Evolutionary conservation across 1,140 invertebrate species (phyloP).

Genomic region (Akabosia matsudoensis): DNA sequence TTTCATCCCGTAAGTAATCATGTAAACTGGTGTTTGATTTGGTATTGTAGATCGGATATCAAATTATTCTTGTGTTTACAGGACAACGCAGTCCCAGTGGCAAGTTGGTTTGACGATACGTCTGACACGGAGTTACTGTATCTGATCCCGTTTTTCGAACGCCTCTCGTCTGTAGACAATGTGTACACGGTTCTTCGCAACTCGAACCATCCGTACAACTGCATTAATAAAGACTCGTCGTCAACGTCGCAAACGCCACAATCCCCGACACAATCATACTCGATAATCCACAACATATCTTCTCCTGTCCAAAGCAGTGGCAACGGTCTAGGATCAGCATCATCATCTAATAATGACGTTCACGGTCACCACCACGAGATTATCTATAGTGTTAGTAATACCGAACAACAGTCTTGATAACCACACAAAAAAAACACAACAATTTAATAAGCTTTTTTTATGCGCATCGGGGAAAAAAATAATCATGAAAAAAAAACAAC

Average conservation of each 20-base stretch:
- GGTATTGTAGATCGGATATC: neutral
- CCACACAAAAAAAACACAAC: neutral
- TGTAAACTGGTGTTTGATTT: neutral
- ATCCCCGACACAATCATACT: neutral
- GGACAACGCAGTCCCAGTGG: constrained; percentile 74
- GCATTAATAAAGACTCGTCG: neutral
- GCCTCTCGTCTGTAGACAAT: constrained; percentile 88
- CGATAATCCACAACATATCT: neutral
- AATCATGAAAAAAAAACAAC: too few relatives aligned
- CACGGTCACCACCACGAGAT: neutral
- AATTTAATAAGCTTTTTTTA: neutral
- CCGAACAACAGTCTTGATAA: too few relatives aligned
- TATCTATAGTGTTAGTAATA: neutral
- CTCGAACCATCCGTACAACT: constrained; percentile 77
- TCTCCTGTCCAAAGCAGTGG: too few relatives aligned
- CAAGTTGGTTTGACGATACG: constrained; percentile 97
- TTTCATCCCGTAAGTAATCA: constrained; percentile 77
- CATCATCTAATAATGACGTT: neutral
- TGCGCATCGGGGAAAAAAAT: too few relatives aligned
- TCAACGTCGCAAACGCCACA: neutral
- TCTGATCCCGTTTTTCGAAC: constrained; percentile 93
- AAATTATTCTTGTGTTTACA: constrained; percentile 52
- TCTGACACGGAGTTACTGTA: constrained; percentile 90
- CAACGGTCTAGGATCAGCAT: too few relatives aligned
- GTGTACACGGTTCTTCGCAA: constrained; percentile 88